These are phyloP conservation scores for Anarrhichthys ocellatus DNA, from an alignment of 2,113 vertebrate species.

Conservation along the genomic window DNA sequence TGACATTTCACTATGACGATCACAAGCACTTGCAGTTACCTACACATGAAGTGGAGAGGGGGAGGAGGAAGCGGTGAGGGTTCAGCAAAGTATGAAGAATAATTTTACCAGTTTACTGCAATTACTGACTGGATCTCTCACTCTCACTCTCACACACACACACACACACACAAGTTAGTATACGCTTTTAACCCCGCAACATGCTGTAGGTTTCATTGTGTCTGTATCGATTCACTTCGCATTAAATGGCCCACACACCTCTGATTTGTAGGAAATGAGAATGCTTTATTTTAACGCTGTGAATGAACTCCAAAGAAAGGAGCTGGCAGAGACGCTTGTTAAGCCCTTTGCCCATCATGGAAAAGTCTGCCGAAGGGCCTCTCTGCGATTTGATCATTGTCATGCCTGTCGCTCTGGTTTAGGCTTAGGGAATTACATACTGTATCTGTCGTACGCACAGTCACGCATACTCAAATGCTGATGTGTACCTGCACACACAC, in stretches of 20 bases:
- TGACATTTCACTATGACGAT: slow-evolving; percentile 46
- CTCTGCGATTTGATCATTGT: slow-evolving; percentile 65
- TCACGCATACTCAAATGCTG: not conserved
- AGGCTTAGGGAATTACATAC: slow-evolving; percentile 45
- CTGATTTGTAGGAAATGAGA: slow-evolving; percentile 51
- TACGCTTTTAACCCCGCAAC: not conserved
- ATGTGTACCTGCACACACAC: slow-evolving; percentile 15
- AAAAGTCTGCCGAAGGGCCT: slow-evolving; percentile 60
- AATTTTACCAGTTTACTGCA: not conserved
- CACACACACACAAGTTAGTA: not conserved
- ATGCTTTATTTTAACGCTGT: slow-evolving; percentile 60
- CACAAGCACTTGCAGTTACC: slow-evolving; percentile 21
- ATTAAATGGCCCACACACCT: slow-evolving; percentile 53
- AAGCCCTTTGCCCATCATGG: slow-evolving; percentile 65
- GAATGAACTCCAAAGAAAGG: slow-evolving; percentile 61
- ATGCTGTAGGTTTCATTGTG: slow-evolving; percentile 31
- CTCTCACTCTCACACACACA: too few species aligned
- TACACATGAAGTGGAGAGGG: not conserved
- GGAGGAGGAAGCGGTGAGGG: not conserved
- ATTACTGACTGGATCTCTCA: not conserved
- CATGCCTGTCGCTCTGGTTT: slow-evolving; percentile 68
- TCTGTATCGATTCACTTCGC: slow-evolving; percentile 41
- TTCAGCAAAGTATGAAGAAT: not conserved
- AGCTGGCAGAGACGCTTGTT: slow-evolving; percentile 66
- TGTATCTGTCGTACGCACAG: slow-evolving; percentile 47